Evolutionary conservation across 2,113 vertebrate genomes (phyloP).

Genomic region (Catharus fuscescens): DNA sequence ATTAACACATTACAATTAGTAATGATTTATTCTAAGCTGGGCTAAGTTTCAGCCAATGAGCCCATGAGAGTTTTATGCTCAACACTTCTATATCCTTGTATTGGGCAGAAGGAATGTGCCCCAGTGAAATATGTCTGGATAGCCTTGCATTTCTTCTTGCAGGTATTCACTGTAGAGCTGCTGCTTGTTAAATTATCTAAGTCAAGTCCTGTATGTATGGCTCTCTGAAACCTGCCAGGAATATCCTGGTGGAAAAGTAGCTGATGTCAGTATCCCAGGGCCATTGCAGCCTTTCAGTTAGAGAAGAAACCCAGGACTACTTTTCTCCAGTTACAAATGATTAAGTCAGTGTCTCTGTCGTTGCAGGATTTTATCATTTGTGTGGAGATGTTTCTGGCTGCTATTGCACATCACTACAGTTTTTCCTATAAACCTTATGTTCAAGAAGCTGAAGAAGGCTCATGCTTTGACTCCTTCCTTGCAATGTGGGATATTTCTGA

Average conservation of each 20-base stretch:
- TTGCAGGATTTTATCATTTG: constrained; percentile 96
- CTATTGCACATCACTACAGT: constrained; percentile 95
- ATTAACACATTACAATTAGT: neutral
- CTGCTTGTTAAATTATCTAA: neutral
- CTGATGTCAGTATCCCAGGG: neutral
- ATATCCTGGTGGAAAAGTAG: neutral
- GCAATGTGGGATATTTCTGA: constrained; percentile 99
- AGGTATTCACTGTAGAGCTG: neutral
- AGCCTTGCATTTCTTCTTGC: neutral
- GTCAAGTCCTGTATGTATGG: neutral
- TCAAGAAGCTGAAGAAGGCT: constrained; percentile 93
- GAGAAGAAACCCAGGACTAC: neutral
- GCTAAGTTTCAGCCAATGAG: neutral
- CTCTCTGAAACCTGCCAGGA: neutral
- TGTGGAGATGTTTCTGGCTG: constrained; percentile 97
- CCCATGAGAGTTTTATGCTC: neutral
- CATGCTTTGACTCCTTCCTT: constrained; percentile 96
- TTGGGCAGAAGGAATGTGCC: neutral
- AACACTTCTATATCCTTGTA: neutral
- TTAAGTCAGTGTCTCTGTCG: neutral
- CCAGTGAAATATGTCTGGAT: neutral
- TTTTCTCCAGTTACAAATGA: neutral
- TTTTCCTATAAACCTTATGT: constrained; percentile 98
- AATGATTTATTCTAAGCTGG: neutral
- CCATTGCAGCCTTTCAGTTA: neutral